phyloP scores from a whole-genome alignment of 2,888 invertebrate genomes.

The Melipona beecheii region DNA sequence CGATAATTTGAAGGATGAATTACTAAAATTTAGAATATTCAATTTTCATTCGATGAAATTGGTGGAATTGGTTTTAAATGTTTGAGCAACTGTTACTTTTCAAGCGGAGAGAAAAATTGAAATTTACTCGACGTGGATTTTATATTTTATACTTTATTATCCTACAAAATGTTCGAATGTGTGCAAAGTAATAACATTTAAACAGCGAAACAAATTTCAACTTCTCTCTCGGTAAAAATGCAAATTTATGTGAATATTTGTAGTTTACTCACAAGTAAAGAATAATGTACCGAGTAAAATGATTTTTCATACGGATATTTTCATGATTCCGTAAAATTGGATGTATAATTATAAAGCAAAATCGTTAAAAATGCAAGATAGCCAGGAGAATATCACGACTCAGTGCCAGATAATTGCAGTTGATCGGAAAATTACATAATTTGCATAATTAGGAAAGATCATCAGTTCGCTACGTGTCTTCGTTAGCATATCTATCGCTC shows the following conservation, averaged over 20 bases:
- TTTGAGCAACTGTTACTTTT: not conserved
- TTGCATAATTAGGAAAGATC: constrained; percentile 70
- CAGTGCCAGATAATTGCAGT: constrained; percentile 54
- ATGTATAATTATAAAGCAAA: constrained; percentile 60
- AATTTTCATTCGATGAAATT: not conserved
- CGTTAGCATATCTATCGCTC: constrained; percentile 64
- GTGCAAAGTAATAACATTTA: not conserved
- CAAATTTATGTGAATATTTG: not conserved
- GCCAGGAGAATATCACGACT: constrained; percentile 52
- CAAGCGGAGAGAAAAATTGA: not conserved
- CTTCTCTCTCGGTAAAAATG: not conserved
- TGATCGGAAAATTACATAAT: constrained; percentile 62
- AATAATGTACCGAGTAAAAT: not conserved
- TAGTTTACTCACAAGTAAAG: not conserved
- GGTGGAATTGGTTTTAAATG: too few relatives aligned
- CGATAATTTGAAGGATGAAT: not conserved
- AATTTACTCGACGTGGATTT: not conserved
- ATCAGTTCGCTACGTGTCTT: constrained; percentile 63
- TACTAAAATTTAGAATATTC: not conserved
- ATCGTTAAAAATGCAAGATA: constrained; percentile 60
- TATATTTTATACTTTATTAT: not conserved
- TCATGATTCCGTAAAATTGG: constrained; percentile 24
- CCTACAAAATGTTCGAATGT: not conserved
- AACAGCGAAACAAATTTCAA: not conserved
- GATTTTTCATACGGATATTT: not conserved